Evolutionary conservation across 2,888 invertebrate genomes (phyloP), one percentile per base, ranked within the genome.

Genomic region (Xestobium rufovillosum): DNA sequence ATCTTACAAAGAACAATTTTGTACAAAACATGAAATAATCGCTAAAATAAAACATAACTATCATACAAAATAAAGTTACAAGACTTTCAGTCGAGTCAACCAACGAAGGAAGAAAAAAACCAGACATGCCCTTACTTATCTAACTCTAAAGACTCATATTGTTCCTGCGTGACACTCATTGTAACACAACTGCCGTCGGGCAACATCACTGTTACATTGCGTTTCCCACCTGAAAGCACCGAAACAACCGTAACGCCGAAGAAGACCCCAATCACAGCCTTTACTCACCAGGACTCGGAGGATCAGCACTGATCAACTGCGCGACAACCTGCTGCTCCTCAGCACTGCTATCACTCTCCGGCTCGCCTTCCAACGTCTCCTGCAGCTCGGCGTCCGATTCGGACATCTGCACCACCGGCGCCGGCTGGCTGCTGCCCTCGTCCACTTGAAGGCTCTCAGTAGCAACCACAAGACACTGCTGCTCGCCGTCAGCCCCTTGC

Each of bases 111-210:
- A 19, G 6, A 19, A 8, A 19, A 19, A 19, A 8, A n/a, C 23
- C n/a, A 19, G 6, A 19, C 6, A 19, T 8, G 23, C 6, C n/a
- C 23, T 49, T 60, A 63, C 53, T 59, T 58, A 43, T 66, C 66
- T 43, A 66, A 47, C 44, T 65, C 65, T 43, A 66, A 51, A 14
- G 82, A 80, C 44, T 81, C 81, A 51, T 81, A 88, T 58, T 89
- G 88, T 55, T 88, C 87, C 53, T 84, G 86, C 51, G 87, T 83
- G 43, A 89, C 79, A 64, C 88, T 86, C 3, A 88, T 88, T 77
- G 87, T 83, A 71, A 88, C 86, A 42, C 87, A 72, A 55, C 83
- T 85, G 44, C 88, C 88, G 60, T 88, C 87, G 4, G 87, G 87
- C 50, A 88, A 67, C 54, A 87, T 69, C n/a, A 88, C 70, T 4